Evolutionary conservation across 1,140 invertebrate species (phyloP).

Genomic region (Rhysida immarginata): DNA sequence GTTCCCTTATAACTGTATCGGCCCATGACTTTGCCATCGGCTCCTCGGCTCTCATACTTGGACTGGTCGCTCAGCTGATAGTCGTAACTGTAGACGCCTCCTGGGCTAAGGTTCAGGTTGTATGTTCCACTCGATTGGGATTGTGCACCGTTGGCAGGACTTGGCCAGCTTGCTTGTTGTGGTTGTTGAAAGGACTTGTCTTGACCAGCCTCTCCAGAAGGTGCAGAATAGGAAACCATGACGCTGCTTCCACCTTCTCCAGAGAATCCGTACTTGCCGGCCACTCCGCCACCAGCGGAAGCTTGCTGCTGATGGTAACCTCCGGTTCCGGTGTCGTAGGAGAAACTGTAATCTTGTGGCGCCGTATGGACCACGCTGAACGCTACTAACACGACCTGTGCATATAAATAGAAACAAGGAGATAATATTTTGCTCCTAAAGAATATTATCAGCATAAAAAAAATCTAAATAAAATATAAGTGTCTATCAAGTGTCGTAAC

Average conservation of each 20-base stretch:
- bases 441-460: no score
- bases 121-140: not conserved
- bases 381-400: no score
- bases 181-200: no score
- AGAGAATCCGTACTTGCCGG: not conserved
- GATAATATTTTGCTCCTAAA: no score
- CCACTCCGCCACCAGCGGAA: not conserved
- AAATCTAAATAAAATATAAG: no score
- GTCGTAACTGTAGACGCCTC: not conserved
- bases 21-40: conserved; percentile 29
- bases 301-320: not conserved
- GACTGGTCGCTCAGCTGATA: not conserved
- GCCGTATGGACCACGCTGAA: no score
- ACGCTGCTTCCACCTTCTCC: not conserved
- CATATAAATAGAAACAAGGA: no score
- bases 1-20: conserved; percentile 67
- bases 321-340: not conserved
- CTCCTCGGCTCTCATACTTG: not conserved
- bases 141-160: not conserved
- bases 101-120: not conserved
- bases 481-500: no score
- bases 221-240: not conserved
- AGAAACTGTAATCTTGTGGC: not conserved
- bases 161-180: no score
- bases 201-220: no score